These are phyloP conservation scores for Epistrophe grossulariae DNA, from an alignment of 2,888 invertebrate species.

Conservation along the genomic window DNA sequence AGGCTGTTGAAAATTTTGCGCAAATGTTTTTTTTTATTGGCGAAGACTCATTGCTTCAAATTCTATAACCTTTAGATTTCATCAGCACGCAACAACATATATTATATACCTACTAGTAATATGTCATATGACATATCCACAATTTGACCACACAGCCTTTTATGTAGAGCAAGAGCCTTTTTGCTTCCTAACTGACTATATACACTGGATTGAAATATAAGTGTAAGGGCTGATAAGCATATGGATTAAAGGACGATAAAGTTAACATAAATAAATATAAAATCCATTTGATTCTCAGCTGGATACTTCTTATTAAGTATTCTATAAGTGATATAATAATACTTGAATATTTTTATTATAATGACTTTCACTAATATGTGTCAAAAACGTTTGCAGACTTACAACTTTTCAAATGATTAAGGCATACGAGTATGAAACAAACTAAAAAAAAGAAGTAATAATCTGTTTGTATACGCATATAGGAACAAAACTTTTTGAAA, in stretches of 20 bases:
- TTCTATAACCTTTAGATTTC: too few relatives aligned
- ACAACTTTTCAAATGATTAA: conserved; percentile 6
- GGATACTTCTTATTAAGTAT: neutral
- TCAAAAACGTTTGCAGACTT: conserved; percentile 2
- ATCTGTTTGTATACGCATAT: too few relatives aligned
- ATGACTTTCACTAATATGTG: conserved; percentile 2
- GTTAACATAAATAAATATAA: neutral
- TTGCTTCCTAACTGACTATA: too few relatives aligned
- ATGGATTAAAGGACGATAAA: neutral
- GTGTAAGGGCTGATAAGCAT: neutral
- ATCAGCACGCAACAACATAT: too few relatives aligned
- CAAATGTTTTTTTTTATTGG: too few relatives aligned
- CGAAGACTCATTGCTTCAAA: too few relatives aligned
- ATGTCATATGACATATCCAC: too few relatives aligned
- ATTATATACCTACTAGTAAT: too few relatives aligned
- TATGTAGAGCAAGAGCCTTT: too few relatives aligned
- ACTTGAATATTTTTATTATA: neutral
- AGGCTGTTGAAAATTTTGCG: too few relatives aligned
- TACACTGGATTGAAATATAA: too few relatives aligned
- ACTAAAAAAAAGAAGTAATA: neutral
- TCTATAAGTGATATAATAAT: neutral
- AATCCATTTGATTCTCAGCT: conserved; percentile 15
- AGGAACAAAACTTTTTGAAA: conserved; percentile 30
- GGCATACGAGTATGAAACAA: conserved; percentile 1
- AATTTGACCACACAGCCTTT: too few relatives aligned